phyloP scores from a whole-genome alignment of 2,113 vertebrate species.

The Tetraodon nigroviridis region DNA sequence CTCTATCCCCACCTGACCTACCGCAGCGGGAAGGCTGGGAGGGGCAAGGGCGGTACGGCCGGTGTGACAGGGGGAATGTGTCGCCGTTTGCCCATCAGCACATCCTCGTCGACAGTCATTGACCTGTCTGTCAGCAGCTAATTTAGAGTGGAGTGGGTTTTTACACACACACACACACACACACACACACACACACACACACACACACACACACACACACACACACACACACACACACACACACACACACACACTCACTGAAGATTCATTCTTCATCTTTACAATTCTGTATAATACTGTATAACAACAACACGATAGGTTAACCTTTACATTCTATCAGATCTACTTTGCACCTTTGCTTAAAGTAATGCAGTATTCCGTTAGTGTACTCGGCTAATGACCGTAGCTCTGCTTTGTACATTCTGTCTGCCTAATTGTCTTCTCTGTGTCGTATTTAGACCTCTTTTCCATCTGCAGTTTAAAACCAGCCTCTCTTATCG shows the following conservation, averaged over 20 bases:
- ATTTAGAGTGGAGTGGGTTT: constrained; percentile 46
- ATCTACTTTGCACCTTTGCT: too few relatives aligned
- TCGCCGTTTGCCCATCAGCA: constrained; percentile 30
- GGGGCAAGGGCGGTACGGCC: constrained; percentile 10
- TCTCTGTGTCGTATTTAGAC: too few relatives aligned
- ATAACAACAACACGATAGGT: too few relatives aligned
- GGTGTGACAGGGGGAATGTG: constrained; percentile 12
- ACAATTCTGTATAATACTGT: background rate
- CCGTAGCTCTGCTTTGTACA: too few relatives aligned
- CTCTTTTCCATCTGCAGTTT: constrained; percentile 11
- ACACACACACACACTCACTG: too few relatives aligned
- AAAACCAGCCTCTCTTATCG: constrained; percentile 19
- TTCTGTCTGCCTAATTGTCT: too few relatives aligned
- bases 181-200: constrained; percentile 10
- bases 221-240: background rate
- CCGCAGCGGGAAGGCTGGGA: constrained; percentile 62
- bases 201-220: background rate
- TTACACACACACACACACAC: constrained; percentile 1
- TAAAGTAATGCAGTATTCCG: too few relatives aligned
- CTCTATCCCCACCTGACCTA: constrained; percentile 65
- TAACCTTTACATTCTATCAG: too few relatives aligned
- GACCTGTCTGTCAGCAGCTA: constrained; percentile 62
- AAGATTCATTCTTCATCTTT: background rate
- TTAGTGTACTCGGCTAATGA: too few relatives aligned
- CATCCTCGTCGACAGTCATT: constrained; percentile 46